Evolutionary conservation across 2,113 vertebrate genomes (phyloP), one percentile per base, ranked within the genome.

Genomic region (Callopanchax toddi): DNA sequence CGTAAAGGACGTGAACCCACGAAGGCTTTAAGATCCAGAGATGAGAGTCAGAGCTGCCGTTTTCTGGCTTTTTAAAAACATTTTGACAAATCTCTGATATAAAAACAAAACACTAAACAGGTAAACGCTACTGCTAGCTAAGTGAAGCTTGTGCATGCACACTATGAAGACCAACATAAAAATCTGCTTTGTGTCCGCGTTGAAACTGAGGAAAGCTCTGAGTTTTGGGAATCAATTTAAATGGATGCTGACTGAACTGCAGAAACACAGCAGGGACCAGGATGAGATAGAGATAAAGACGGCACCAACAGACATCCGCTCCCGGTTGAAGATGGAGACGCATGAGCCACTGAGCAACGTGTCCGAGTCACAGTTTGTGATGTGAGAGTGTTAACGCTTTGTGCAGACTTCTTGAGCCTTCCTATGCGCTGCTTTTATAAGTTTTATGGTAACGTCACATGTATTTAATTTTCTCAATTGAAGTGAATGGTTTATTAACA

Each of bases 1-100:
- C 97, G 74, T 98, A 94, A 72, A 54, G 43, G 55, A 54, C 0
- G 11, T 60, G 58, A 75, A 45, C 25, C 7, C 5, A 44, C 11
- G 52, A 57, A 17, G 45, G 23, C 13, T n/a, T 15, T 45, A 11
- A 3, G 25, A 59, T 40, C 22, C 26, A 22, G 49, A 66, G 21
- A 67, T 22, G 22, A 74, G 55, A 37, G 13, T 36, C 25, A 20
- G 21, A 43, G 43, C 37, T 36, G 46, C 11, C 21, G 0, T 42
- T 15, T 32, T 40, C 17, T 40, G 40, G 43, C 29, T 25, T 42
- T 11, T 48, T 44, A n/a, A n/a, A n/a, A n/a, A n/a, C n/a, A n/a
- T 0, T 0, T 26, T 32, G 69, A 77, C 59, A 60, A 82, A 70
- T 74, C 67, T 58, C 22, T 18, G n/a, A 37, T 11, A 72, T 51